Conservation (phyloP, 2,113 vertebrate genomes). For the Taurulus bubalis region DNA sequence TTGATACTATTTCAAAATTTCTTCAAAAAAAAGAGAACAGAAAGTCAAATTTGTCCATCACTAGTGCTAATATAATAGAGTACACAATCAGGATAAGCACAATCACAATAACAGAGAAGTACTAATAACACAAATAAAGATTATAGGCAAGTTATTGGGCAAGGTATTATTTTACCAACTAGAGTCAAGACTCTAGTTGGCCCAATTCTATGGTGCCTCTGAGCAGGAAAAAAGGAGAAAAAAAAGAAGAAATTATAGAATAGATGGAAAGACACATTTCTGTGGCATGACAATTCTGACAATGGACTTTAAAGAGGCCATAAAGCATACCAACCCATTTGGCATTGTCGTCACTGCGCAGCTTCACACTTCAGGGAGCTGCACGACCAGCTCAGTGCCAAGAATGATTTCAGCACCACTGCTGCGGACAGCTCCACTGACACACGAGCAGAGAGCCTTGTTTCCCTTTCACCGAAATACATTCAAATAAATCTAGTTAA, state of each 20-base stretch:
- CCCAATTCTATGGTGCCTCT: not conserved
- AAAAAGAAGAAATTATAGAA: not conserved
- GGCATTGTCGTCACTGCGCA: conserved; percentile 26
- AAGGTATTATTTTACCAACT: not conserved
- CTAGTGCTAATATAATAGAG: not conserved
- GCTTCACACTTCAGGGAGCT: conserved; percentile 38
- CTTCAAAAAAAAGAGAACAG: not conserved
- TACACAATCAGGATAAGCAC: not conserved
- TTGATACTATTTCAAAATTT: not conserved
- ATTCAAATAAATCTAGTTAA: not conserved
- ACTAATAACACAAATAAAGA: not conserved
- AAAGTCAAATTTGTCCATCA: not conserved
- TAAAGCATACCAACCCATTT: conserved; percentile 13
- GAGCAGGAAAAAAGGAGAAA: not conserved
- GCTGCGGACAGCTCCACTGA: conserved; percentile 63
- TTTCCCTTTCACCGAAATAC: conserved; percentile 7
- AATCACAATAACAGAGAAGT: not conserved
- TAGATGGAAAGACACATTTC: not conserved
- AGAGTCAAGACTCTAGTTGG: too few species aligned
- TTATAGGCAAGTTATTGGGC: not conserved
- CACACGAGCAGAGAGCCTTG: conserved; percentile 20
- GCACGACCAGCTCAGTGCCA: conserved; percentile 43
- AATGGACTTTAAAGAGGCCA: conserved; percentile 19
- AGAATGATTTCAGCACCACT: conserved; percentile 57
- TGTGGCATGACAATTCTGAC: not conserved